Evolutionary conservation across 92 coral and sea anemone genomes (phyloP).

Genomic region (Actinernus sp.): DNA sequence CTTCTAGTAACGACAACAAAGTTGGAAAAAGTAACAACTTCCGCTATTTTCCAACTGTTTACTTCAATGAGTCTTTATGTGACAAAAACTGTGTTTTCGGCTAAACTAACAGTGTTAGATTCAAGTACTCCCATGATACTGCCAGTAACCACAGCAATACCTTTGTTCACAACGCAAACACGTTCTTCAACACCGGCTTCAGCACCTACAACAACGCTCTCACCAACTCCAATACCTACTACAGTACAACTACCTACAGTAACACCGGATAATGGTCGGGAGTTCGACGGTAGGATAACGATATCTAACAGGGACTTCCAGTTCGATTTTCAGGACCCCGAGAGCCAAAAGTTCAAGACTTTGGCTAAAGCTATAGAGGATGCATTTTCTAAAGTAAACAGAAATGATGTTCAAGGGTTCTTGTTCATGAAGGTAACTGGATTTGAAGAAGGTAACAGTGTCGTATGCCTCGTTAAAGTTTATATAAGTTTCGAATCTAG

Average conservation of each 20-base stretch:
- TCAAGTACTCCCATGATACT: too few species aligned
- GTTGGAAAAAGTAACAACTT: too few species aligned
- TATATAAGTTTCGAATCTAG: not conserved
- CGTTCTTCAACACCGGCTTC: too few species aligned
- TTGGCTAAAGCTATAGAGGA: not conserved
- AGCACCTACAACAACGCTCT: not conserved
- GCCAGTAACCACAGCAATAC: too few species aligned
- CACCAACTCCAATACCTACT: not conserved
- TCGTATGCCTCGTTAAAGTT: constrained; percentile 3
- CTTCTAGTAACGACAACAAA: too few species aligned
- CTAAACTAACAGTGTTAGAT: too few species aligned
- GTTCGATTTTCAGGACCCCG: not conserved
- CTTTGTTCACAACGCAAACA: too few species aligned
- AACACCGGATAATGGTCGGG: not conserved
- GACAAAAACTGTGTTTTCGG: too few species aligned
- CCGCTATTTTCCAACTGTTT: too few species aligned
- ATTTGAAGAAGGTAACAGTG: constrained; percentile 4
- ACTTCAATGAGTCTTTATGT: too few species aligned
- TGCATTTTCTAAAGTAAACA: not conserved
- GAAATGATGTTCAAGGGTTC: constrained; percentile 6
- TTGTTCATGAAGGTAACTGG: not conserved
- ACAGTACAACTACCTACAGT: not conserved
- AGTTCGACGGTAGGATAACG: not conserved
- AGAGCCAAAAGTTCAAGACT: not conserved
- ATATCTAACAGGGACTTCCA: not conserved